phyloP scores from a whole-genome alignment of 2,888 invertebrate species.

The Aspidiotus rigidus region DNA sequence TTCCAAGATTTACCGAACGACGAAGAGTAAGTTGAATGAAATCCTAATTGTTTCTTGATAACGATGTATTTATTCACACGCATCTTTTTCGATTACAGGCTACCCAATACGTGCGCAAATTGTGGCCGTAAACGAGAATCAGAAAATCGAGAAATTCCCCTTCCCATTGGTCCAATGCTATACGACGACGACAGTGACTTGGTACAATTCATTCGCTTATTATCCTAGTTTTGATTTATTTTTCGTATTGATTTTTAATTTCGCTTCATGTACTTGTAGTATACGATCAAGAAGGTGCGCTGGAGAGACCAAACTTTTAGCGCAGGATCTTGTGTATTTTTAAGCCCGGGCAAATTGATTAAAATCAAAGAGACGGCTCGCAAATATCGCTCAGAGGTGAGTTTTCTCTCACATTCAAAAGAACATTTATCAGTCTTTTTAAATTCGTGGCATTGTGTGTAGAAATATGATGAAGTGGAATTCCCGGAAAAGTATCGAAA shows the following conservation, averaged over 20 bases:
- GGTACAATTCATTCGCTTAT: not conserved
- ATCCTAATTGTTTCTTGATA: too few relatives aligned
- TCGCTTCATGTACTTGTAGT: conserved; percentile 9
- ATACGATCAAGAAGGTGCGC: conserved; percentile 45
- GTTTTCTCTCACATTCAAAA: not conserved
- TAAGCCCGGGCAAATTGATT: conserved; percentile 53
- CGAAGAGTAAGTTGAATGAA: too few relatives aligned
- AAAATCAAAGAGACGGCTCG: not conserved
- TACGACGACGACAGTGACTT: not conserved
- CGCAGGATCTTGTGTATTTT: conserved; percentile 59
- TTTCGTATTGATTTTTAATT: not conserved
- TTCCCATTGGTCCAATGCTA: not conserved
- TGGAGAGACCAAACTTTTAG: conserved; percentile 56
- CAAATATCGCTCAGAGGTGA: not conserved
- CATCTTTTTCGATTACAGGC: too few relatives aligned
- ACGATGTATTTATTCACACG: too few relatives aligned
- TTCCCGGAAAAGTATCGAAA: conserved; percentile 76
- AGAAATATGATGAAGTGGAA: conserved; percentile 54
- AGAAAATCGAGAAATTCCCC: conserved; percentile 5
- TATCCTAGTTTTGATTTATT: too few relatives aligned
- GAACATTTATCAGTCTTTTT: not conserved
- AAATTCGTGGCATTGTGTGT: not conserved
- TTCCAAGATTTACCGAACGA: too few relatives aligned
- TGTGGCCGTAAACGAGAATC: conserved; percentile 45
- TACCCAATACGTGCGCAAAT: conserved; percentile 37